phyloP scores from a whole-genome alignment of 2,113 vertebrate genomes.

The Hyla sarda region DNA sequence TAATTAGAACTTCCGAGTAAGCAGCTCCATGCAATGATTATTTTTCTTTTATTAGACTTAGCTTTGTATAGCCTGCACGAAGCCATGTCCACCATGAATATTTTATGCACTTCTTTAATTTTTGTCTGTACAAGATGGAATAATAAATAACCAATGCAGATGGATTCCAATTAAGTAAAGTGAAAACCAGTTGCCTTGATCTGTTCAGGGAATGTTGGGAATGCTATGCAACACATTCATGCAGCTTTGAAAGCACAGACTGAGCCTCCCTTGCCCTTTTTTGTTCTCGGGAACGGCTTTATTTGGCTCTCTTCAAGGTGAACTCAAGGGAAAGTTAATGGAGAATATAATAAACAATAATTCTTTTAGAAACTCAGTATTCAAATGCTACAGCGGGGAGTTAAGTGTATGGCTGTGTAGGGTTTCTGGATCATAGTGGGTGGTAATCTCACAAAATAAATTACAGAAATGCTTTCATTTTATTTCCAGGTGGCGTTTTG shows the following conservation, averaged over 20 bases:
- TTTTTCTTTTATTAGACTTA: neutral
- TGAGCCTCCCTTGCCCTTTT: slow-evolving; percentile 32
- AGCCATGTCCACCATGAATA: slow-evolving; percentile 42
- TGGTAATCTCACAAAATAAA: slow-evolving; percentile 48
- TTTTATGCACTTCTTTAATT: slow-evolving; percentile 43
- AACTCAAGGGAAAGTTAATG: slow-evolving; percentile 45
- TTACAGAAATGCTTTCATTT: slow-evolving; percentile 11
- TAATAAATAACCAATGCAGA: slow-evolving; percentile 37
- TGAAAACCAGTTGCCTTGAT: slow-evolving; percentile 19
- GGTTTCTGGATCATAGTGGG: slow-evolving; percentile 22
- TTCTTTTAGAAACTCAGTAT: slow-evolving; percentile 41
- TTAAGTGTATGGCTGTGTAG: slow-evolving; percentile 25
- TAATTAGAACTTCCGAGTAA: neutral
- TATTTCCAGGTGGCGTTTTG: slow-evolving; percentile 4
- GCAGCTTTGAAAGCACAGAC: slow-evolving; percentile 36
- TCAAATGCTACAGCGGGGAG: slow-evolving; percentile 41
- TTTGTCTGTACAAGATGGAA: slow-evolving; percentile 20
- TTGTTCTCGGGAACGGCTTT: slow-evolving; percentile 11
- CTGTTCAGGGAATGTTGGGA: slow-evolving; percentile 21
- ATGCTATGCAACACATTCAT: neutral
- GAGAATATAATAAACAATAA: slow-evolving; percentile 56
- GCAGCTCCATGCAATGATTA: neutral
- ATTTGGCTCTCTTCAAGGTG: slow-evolving; percentile 33
- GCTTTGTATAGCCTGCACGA: slow-evolving; percentile 16
- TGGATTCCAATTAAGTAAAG: slow-evolving; percentile 32